phyloP scores from a whole-genome alignment of 2,797 vertebrate species.

The Hydrophis major region DNA sequence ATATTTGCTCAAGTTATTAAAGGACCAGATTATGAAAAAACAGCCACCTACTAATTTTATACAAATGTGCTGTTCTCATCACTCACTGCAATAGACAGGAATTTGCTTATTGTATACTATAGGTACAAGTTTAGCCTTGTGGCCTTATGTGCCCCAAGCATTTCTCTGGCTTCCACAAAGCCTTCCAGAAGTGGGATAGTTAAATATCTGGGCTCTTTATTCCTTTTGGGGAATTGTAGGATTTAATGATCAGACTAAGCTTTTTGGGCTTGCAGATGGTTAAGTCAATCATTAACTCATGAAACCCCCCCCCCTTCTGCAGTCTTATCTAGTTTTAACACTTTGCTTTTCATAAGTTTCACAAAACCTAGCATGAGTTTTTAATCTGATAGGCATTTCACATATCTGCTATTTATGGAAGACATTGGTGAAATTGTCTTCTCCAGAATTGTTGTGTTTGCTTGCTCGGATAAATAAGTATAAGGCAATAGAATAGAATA shows the following conservation, averaged over 20 bases:
- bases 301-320: neutral
- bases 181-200: neutral
- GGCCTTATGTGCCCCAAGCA: neutral
- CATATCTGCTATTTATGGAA: neutral
- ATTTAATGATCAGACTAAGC: neutral
- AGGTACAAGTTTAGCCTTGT: neutral
- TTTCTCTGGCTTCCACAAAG: neutral
- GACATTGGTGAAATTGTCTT: neutral
- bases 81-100: neutral
- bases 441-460: neutral
- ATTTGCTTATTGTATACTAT: neutral
- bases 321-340: neutral
- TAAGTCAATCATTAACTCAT: neutral
- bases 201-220: neutral
- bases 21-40: neutral
- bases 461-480: neutral
- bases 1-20: neutral
- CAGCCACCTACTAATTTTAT: neutral
- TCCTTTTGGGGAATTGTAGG: neutral
- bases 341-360: neutral
- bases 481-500: no score
- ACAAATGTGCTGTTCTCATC: neutral
- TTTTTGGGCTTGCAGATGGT: neutral
- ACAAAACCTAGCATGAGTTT: neutral
- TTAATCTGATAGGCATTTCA: neutral